Base-by-base conservation (phyloP, 2,113 vertebrate genomes). In the Desmodus rotundus region DNA sequence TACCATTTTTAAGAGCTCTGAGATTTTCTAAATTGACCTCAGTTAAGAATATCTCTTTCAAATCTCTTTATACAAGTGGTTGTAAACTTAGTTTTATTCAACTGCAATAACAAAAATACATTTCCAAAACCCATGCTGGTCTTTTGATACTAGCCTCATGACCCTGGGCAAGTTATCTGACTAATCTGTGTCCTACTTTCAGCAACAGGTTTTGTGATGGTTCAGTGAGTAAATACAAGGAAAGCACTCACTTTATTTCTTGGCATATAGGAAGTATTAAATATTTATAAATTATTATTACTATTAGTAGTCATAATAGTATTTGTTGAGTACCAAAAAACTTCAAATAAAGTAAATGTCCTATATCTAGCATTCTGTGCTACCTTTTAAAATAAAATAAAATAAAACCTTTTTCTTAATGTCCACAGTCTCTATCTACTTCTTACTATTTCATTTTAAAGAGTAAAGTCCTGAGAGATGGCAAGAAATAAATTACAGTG, bases 211-310 rank as follows among this genome's bases (percentile, higher is more conserved):
- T 56, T 89, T 76, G 9, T 88, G 41, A 73, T 92, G 5, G 65
- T 43, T 63, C 45, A 92, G 61, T 70, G 7, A 89, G 14, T 87
- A 36, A 77, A 28, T 50, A 2, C 14, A 68, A 85, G 38, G 38
- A 88, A 95, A 85, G 19, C 52, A 58, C 7, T 95, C 52, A 90
- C 93, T 56, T 17, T 78, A 68, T 86, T 94, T 84, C 36, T 70
- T 87, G 4, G 15, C 50, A 72, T n/a, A 45, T 24, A 63, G 24
- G 70, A 93, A 91, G 31, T 41, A 87, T 41, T 86, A 33, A 86
- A 68, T 77, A 56, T 78, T 70, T 58, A 13, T 41, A 17, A 50
- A 70, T 61, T 56, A 36, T 7, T 45, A 65, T 20, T 28, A 63
- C 2, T 61, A n/a, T 0, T 36, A 45, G 19, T 36, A 9, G 14